Evolutionary conservation across 2,888 invertebrate genomes (phyloP).

Genomic region (Paralinhomoeus sp.): DNA sequence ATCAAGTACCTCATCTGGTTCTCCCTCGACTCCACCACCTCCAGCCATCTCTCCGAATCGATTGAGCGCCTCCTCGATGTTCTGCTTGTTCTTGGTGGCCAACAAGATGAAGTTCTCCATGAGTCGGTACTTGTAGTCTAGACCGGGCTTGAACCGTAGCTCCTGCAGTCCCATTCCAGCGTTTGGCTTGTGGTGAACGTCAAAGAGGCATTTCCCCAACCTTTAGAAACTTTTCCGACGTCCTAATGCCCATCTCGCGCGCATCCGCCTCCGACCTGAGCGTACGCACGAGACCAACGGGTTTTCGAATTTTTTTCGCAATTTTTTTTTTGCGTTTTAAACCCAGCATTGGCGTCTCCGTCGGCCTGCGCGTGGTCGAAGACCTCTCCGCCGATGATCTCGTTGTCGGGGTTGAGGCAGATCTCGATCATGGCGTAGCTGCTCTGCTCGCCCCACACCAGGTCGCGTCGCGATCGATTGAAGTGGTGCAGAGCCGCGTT

Average conservation of each 20-base stretch:
- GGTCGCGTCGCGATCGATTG: conserved; percentile 14
- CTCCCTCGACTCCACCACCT: conserved; percentile 34
- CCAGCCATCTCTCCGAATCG: conserved; percentile 49
- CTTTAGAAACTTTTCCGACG: conserved; percentile 40
- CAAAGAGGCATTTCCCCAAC: too few relatives aligned
- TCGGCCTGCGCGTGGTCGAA: conserved; percentile 26
- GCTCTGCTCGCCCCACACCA: conserved; percentile 19
- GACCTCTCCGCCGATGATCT: conserved; percentile 37
- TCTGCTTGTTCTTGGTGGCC: conserved; percentile 56
- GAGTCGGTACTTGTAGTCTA: conserved; percentile 15
- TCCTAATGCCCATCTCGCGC: conserved; percentile 54
- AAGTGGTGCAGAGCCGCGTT: conserved; percentile 50
- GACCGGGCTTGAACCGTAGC: conserved; percentile 12
- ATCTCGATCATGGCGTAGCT: conserved; percentile 22
- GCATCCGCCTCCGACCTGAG: conserved; percentile 35
- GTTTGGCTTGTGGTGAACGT: not conserved
- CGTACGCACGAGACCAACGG: too few relatives aligned
- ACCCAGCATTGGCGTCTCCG: too few relatives aligned
- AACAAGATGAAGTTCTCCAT: conserved; percentile 57
- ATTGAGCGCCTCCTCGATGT: conserved; percentile 58
- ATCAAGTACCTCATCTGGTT: too few relatives aligned
- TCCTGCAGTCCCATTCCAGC: conserved; percentile 8
- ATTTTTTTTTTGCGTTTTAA: too few relatives aligned
- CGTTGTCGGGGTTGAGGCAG: conserved; percentile 54
- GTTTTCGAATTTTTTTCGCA: too few relatives aligned